phyloP scores from a whole-genome alignment of 2,113 vertebrate genomes.

The Protobothrops mucrosquamatus region DNA sequence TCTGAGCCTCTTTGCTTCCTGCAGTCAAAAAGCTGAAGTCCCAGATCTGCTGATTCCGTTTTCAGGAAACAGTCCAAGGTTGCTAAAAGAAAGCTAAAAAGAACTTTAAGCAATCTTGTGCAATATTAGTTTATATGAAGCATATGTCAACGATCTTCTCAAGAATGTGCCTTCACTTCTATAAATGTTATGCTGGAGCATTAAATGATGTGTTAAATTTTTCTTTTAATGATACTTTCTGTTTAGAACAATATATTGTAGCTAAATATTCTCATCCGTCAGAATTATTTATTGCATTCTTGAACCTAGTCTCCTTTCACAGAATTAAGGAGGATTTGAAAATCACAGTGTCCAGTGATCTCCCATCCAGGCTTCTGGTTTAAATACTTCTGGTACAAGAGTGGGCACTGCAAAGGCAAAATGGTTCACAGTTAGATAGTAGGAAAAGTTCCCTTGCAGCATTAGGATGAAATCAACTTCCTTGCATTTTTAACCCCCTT shows the following conservation, averaged over 20 bases:
- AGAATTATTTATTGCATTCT: background rate
- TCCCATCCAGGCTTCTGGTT: background rate
- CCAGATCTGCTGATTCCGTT: conserved; percentile 35
- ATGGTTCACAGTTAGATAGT: background rate
- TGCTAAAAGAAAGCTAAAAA: conserved; percentile 30
- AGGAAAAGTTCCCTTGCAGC: background rate
- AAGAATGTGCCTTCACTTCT: conserved; percentile 55
- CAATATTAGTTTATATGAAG: conserved; percentile 35
- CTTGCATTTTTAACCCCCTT: background rate
- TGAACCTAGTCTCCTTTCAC: background rate
- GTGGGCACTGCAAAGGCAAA: background rate
- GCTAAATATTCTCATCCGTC: background rate
- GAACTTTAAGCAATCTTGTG: conserved; percentile 22
- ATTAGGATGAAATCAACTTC: background rate
- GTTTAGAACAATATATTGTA: background rate
- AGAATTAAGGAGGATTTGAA: background rate
- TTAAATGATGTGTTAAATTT: background rate
- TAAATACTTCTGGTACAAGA: background rate
- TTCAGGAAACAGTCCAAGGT: conserved; percentile 21
- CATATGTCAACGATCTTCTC: conserved; percentile 36
- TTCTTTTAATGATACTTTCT: background rate
- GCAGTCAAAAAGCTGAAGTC: conserved; percentile 36
- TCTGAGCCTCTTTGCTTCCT: conserved; percentile 23
- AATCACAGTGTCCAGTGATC: background rate
- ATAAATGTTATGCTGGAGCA: conserved; percentile 40